A percentile compares a stretch with the other conserved stretches of the same genome.
Conservation (phyloP, 2,113 vertebrate genomes). For the Taurulus bubalis region DNA sequence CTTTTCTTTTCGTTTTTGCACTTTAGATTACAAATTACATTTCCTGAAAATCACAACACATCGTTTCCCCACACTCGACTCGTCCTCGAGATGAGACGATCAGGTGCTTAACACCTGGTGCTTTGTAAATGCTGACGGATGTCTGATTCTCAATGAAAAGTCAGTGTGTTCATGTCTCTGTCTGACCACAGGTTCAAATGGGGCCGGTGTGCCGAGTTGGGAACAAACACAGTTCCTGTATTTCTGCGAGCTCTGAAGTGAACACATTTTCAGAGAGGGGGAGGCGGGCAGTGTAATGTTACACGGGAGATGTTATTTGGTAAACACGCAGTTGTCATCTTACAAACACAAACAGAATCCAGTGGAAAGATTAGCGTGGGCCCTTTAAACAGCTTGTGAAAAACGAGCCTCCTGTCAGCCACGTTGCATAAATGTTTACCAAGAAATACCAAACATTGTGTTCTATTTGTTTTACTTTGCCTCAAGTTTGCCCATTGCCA, state of each 20-base stretch:
- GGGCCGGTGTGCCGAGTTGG: background rate
- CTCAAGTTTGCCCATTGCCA: conserved; percentile 66
- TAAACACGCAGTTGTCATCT: conserved; percentile 72
- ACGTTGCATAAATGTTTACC: conserved; percentile 76
- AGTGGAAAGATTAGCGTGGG: conserved; percentile 66
- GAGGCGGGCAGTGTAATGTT: conserved; percentile 38
- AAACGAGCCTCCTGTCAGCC: conserved; percentile 70
- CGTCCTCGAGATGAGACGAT: conserved; percentile 2
- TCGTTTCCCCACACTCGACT: conserved; percentile 4
- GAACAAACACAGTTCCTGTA: conserved; percentile 26
- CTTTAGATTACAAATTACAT: background rate
- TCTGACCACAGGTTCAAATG: background rate
- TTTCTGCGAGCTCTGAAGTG: conserved; percentile 36
- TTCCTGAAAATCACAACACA: conserved; percentile 7
- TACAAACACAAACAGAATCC: conserved; percentile 73
- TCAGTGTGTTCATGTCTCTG: background rate
- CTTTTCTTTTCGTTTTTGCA: background rate
- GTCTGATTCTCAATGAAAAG: background rate
- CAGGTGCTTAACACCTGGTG: background rate
- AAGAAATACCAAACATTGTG: conserved; percentile 79
- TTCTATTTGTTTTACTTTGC: conserved; percentile 78
- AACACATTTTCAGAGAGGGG: conserved; percentile 42
- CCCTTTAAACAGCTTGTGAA: conserved; percentile 74
- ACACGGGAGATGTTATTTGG: conserved; percentile 67
- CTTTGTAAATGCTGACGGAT: conserved; percentile 5